Conservation (phyloP, 2,113 vertebrate species). For the Bubo bubo region DNA sequence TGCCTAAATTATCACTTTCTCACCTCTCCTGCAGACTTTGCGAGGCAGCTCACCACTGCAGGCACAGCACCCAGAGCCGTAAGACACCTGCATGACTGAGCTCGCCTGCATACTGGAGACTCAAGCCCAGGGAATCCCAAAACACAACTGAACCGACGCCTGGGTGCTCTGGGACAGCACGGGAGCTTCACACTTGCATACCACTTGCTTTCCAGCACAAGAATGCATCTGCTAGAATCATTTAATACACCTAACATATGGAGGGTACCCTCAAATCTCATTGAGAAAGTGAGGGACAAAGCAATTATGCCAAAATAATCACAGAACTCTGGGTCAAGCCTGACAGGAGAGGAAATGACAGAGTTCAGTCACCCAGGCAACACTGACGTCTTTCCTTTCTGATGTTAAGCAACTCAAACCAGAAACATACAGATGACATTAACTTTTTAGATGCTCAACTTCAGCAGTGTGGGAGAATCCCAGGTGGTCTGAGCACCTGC, state of each 20-base stretch:
- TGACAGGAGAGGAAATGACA: slow-evolving; percentile 37
- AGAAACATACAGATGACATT: neutral
- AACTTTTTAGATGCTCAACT: neutral
- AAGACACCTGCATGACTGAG: neutral
- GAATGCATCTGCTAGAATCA: neutral
- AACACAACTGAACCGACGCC: fast-evolving
- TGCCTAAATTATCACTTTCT: neutral
- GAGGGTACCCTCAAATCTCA: neutral
- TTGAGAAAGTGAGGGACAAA: neutral
- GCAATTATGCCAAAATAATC: neutral
- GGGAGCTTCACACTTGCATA: neutral
- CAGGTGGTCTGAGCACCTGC: neutral
- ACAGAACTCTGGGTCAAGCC: neutral
- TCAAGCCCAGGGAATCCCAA: neutral
- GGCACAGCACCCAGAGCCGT: fast-evolving
- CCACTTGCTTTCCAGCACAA: fast-evolving
- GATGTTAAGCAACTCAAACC: neutral
- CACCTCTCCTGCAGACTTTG: neutral
- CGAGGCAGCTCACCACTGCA: neutral
- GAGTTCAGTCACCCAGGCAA: slow-evolving; percentile 21
- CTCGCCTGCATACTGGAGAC: neutral
- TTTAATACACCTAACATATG: too few relatives aligned
- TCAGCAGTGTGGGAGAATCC: neutral
- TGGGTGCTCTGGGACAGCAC: neutral
- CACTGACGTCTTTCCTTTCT: neutral